Conservation (phyloP, 1,140 invertebrate genomes). For the Aradophagus sp. region DNA sequence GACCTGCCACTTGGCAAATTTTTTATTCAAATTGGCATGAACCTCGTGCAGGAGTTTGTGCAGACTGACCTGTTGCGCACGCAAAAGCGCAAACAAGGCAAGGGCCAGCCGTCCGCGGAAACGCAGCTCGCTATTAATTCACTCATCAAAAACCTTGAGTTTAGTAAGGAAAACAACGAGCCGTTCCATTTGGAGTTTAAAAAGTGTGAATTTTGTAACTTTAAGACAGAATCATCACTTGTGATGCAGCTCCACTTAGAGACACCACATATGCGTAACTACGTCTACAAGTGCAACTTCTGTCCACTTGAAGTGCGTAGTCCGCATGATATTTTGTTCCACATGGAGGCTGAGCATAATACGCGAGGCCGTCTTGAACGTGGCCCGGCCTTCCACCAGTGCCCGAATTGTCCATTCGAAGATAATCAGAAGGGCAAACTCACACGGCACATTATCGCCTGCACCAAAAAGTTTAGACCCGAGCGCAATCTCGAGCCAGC, state of each 20-base stretch:
- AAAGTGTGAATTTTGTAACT: conserved; percentile 93
- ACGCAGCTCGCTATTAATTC: conserved; percentile 86
- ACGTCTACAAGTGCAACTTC: conserved; percentile 90
- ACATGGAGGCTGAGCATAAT: conserved; percentile 93
- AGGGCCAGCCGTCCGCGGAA: conserved; percentile 78
- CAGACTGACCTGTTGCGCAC: conserved; percentile 91
- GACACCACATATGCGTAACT: conserved; percentile 92
- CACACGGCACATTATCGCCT: conserved; percentile 90
- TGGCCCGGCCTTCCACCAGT: conserved; percentile 91
- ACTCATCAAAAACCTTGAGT: conserved; percentile 87
- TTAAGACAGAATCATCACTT: conserved; percentile 91
- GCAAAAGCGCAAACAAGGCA: conserved; percentile 85
- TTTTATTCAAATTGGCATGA: conserved; percentile 93
- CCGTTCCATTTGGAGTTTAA: conserved; percentile 86
- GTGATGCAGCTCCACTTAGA: conserved; percentile 93
- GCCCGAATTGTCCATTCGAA: conserved; percentile 95
- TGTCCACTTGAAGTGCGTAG: conserved; percentile 88
- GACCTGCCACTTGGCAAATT: conserved; percentile 92
- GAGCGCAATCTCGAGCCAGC: conserved; percentile 89
- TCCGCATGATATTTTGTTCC: conserved; percentile 90
- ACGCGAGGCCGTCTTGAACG: conserved; percentile 87
- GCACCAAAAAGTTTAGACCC: conserved; percentile 91
- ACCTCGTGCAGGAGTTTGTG: conserved; percentile 93
- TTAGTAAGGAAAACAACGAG: conserved; percentile 91
- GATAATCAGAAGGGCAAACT: conserved; percentile 96